A percentile compares a stretch with the other conserved stretches of the same genome.
phyloP scores from a whole-genome alignment of 2,113 vertebrate species.

The Orcinus orca region DNA sequence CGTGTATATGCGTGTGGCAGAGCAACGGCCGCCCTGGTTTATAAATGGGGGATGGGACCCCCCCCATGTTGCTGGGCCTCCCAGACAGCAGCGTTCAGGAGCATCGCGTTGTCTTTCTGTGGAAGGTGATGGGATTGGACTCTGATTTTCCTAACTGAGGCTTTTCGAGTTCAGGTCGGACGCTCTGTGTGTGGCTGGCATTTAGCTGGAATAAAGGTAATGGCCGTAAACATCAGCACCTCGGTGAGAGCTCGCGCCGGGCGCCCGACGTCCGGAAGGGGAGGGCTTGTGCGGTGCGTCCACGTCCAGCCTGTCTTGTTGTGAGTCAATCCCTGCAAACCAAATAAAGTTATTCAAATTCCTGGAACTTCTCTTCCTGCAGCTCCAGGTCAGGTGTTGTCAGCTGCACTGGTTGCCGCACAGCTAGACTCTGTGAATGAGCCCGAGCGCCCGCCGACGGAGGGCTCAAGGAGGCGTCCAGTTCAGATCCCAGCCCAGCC shows the following conservation, averaged over 20 bases:
- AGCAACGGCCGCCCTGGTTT: background rate
- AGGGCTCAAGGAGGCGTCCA: slow-evolving; percentile 14
- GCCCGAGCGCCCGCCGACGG: slow-evolving; percentile 22
- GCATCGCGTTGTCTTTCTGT: background rate
- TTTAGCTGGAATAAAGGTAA: background rate
- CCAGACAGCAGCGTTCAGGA: rapidly evolving
- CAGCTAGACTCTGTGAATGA: slow-evolving; percentile 84
- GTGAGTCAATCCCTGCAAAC: background rate
- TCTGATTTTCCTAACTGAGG: background rate
- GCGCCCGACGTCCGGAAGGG: no score
- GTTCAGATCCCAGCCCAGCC: slow-evolving; percentile 1
- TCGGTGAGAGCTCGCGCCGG: background rate
- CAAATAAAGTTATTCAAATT: background rate
- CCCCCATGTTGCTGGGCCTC: background rate
- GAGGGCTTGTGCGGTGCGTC: rapidly evolving
- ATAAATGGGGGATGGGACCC: background rate
- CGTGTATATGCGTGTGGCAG: rapidly evolving
- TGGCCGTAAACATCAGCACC: background rate
- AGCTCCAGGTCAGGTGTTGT: slow-evolving; percentile 92
- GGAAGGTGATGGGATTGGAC: background rate
- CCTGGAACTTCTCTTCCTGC: slow-evolving; percentile 14
- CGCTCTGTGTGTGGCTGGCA: background rate
- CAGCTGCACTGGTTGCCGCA: slow-evolving; percentile 88
- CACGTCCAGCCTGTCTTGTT: no score
- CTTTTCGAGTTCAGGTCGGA: background rate